phyloP scores from a whole-genome alignment of 2,888 invertebrate species.

The Amphipoea lucens region DNA sequence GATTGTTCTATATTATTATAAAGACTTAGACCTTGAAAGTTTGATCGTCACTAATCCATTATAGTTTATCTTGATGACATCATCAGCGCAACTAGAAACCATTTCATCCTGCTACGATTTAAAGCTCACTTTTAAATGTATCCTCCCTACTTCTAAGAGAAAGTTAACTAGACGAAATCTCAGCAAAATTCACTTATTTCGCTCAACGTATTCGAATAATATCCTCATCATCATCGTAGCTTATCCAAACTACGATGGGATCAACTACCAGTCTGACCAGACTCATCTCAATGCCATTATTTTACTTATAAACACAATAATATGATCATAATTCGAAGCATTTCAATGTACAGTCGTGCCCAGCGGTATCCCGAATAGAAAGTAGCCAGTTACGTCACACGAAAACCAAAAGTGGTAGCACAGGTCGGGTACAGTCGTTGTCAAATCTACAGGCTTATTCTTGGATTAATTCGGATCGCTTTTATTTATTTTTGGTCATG shows the following conservation, averaged over 20 bases:
- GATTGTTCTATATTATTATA: not conserved
- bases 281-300: constrained; percentile 9
- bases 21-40: not conserved
- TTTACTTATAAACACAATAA: constrained; percentile 28
- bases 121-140: not conserved
- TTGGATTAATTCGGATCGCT: constrained; percentile 15
- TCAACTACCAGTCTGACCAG: constrained; percentile 11
- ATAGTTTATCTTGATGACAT: not conserved
- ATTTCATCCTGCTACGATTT: not conserved
- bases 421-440: constrained; percentile 59
- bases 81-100: not conserved
- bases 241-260: constrained; percentile 3
- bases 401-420: constrained; percentile 78
- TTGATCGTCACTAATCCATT: not conserved
- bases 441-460: constrained; percentile 38
- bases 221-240: not conserved
- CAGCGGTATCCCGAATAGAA: constrained; percentile 64
- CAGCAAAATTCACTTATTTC: not conserved
- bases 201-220: constrained; percentile 5
- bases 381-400: constrained; percentile 66
- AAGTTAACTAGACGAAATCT: not conserved
- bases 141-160: not conserved
- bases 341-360: constrained; percentile 51
- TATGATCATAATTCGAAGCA: constrained; percentile 36
- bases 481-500: not conserved